Evolutionary conservation across 2,888 invertebrate species (phyloP).

Genomic region (Isoperla grammatica): DNA sequence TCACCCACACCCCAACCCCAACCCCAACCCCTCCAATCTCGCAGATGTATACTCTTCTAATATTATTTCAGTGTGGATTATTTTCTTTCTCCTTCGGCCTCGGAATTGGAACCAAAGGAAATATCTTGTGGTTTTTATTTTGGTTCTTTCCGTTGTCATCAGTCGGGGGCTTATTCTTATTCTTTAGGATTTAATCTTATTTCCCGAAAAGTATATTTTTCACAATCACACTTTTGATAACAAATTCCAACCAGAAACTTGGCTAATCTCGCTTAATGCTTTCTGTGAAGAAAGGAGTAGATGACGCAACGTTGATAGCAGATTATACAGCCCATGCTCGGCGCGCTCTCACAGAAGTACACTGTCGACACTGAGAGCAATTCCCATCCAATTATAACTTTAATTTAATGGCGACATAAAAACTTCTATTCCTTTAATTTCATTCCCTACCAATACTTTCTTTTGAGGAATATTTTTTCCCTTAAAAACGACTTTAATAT

Average conservation of each 20-base stretch:
- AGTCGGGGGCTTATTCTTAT: conserved; percentile 4
- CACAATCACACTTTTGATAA: conserved; percentile 15
- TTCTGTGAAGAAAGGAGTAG: conserved; percentile 4
- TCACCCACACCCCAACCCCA: too few relatives aligned
- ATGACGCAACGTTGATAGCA: conserved; percentile 1
- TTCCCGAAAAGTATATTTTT: neutral
- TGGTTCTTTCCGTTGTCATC: conserved; percentile 1
- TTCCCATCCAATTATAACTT: conserved; percentile 17
- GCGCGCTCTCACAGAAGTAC: neutral
- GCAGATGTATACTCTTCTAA: too few relatives aligned
- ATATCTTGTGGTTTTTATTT: neutral
- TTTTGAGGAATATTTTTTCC: neutral
- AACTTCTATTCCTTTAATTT: neutral
- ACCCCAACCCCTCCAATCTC: too few relatives aligned
- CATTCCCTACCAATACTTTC: conserved; percentile 2
- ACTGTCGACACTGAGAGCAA: neutral
- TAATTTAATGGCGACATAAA: conserved; percentile 14
- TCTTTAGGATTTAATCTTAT: neutral
- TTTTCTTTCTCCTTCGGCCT: too few relatives aligned
- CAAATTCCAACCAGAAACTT: conserved; percentile 10
- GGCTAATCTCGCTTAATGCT: conserved; percentile 3
- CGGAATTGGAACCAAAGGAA: too few relatives aligned
- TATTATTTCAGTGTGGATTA: too few relatives aligned
- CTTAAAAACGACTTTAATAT: conserved; percentile 3
- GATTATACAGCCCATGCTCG: neutral